Base-by-base conservation (phyloP, 2,888 invertebrate genomes). In the Leptopilina drosophilae region DNA sequence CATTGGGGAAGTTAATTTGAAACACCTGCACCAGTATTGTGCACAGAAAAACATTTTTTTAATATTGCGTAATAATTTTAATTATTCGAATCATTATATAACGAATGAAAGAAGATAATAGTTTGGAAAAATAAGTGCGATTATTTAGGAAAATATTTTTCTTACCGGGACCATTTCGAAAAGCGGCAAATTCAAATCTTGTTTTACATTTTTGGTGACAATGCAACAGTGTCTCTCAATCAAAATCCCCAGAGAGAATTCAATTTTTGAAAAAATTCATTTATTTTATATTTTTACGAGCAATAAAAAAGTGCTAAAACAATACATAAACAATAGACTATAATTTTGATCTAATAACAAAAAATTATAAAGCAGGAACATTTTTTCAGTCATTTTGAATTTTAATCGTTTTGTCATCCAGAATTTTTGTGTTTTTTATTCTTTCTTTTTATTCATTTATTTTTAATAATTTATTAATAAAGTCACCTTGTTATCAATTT, bases 21-120 rank as follows among this genome's bases (percentile, higher is more conserved):
- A 94, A 91, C 12, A 95, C 12, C 42, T 20, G 42, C 42, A 42
- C 42, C 42, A 8, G 7, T 42, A 14, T 7, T 26, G 42, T 67
- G 7, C 12, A 15, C 40, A 9, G 1, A 77, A 7, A 9, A 67
- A 26, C 33, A 33, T 11, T 67, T 67, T 15, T 46, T 20, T 0
- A 8, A 26, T 26, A 7, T 20, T 49, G 1, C 9, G 20, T 9
- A 62, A 20, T 9, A 9, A 62, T 20, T 62, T 2, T 9, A 20
- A 62, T 2, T 15, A 20, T 62, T 15, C 20, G 8, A 62, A 62
- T 62, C 20, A 20, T 15, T 62, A 3, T 7, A 62, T 20, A 62
- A 20, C 20, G 62, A 2, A 20, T 20, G 20, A 62, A 6, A 62
- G 9, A n/a, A 6, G 5, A n/a, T 20, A 8, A n/a, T 62, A 8